These are phyloP conservation scores for Dryadula phaetusa DNA, from an alignment of 2,888 invertebrate genomes.

Conservation along the genomic window DNA sequence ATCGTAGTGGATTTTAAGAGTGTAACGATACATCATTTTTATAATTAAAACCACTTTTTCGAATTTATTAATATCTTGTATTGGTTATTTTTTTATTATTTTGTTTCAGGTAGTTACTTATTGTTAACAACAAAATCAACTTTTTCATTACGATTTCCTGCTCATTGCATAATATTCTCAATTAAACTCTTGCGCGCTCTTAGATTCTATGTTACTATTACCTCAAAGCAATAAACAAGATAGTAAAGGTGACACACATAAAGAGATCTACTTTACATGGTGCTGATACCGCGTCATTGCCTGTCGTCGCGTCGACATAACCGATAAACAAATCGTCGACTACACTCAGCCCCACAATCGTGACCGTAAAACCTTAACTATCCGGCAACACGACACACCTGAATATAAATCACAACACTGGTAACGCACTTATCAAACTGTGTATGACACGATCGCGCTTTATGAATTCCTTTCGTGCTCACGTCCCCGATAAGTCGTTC, in stretches of 20 bases:
- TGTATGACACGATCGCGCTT: slow-evolving; percentile 73
- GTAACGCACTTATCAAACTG: slow-evolving; percentile 74
- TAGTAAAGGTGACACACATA: slow-evolving; percentile 78
- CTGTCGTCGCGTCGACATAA: slow-evolving; percentile 73
- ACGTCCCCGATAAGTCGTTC: slow-evolving; percentile 50
- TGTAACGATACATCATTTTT: no score
- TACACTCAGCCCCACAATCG: slow-evolving; percentile 75
- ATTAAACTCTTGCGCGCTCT: slow-evolving; percentile 24
- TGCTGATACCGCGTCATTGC: slow-evolving; percentile 69
- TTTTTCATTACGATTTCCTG: neutral
- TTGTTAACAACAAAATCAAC: neutral
- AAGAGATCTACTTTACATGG: slow-evolving; percentile 70
- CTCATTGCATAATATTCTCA: slow-evolving; percentile 18
- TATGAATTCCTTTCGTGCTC: slow-evolving; percentile 65
- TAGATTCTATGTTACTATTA: slow-evolving; percentile 29
- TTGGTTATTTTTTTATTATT: no score
- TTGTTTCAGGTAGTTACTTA: no score
- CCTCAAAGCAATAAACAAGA: slow-evolving; percentile 71
- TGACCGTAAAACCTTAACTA: slow-evolving; percentile 80
- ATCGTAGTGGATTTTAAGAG: neutral
- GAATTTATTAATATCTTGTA: no score
- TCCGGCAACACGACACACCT: slow-evolving; percentile 78
- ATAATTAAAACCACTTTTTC: no score
- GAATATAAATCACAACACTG: slow-evolving; percentile 76
- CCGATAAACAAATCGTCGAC: slow-evolving; percentile 78